Percentiles rank a stretch among this genome's conserved stretches.
Conservation (phyloP, 2,888 invertebrate species). For the Morpho achilles region DNA sequence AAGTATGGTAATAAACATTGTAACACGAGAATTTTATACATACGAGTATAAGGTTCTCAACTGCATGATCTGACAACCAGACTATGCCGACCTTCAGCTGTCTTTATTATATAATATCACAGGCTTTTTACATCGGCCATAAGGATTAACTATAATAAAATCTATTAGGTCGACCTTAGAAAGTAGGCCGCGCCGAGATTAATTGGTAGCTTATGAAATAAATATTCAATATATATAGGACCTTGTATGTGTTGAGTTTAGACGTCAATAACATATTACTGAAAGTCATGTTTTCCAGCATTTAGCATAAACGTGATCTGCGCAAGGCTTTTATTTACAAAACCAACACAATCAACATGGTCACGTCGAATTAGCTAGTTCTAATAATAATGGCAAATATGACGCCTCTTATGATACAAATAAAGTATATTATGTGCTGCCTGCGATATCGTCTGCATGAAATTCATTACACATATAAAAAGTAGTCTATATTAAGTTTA, state of each 20-base stretch:
- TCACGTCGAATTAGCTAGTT: constrained; percentile 3
- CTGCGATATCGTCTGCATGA: too few relatives aligned
- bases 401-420: too few relatives aligned
- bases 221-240: constrained; percentile 12
- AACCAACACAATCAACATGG: constrained; percentile 11
- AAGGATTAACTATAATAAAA: constrained; percentile 6
- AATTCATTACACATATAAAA: too few relatives aligned
- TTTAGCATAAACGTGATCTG: constrained; percentile 58
- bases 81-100: too few relatives aligned
- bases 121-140: not conserved
- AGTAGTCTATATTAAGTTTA: too few relatives aligned
- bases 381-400: too few relatives aligned
- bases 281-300: constrained; percentile 38
- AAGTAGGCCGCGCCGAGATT: constrained; percentile 17
- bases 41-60: too few relatives aligned
- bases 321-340: constrained; percentile 39
- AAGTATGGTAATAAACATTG: too few relatives aligned
- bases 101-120: too few relatives aligned
- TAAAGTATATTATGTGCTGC: too few relatives aligned
- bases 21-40: too few relatives aligned
- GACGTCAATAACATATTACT: constrained; percentile 17
- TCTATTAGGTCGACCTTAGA: constrained; percentile 10
- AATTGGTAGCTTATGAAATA: constrained; percentile 14
- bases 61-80: too few relatives aligned
- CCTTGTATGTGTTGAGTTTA: constrained; percentile 12